Evolutionary conservation across 2,888 invertebrate genomes (phyloP).

Genomic region (Calameuta filiformis): DNA sequence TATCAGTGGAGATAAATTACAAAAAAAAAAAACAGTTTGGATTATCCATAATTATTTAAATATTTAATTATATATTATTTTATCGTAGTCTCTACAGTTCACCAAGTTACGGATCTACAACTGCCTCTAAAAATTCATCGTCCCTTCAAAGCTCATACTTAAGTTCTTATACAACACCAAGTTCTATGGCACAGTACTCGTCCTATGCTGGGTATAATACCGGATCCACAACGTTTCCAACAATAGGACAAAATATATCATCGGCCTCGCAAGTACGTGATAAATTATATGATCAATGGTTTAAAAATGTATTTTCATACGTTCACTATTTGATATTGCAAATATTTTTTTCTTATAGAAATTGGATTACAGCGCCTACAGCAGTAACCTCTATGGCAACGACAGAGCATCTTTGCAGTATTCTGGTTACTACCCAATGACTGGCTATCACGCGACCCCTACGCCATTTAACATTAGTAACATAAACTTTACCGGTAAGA

Average conservation of each 20-base stretch:
- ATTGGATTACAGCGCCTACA: constrained; percentile 60
- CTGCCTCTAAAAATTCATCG: constrained; percentile 55
- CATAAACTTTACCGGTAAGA: constrained; percentile 57
- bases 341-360: constrained; percentile 42
- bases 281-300: background rate
- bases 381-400: constrained; percentile 59
- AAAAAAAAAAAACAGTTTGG: no score
- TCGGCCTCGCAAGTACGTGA: constrained; percentile 56
- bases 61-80: background rate
- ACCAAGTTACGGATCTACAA: constrained; percentile 55
- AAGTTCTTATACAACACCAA: constrained; percentile 59
- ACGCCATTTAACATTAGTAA: constrained; percentile 61
- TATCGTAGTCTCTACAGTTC: constrained; percentile 56
- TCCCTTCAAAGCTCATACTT: constrained; percentile 57
- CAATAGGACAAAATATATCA: constrained; percentile 62
- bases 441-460: constrained; percentile 60
- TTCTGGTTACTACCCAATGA: constrained; percentile 61
- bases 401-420: constrained; percentile 63
- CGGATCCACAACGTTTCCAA: constrained; percentile 56
- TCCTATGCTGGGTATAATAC: constrained; percentile 60
- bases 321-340: constrained; percentile 1
- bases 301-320: background rate
- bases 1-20: background rate
- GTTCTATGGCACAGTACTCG: constrained; percentile 61
- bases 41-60: no score